Percentiles rank a stretch among this genome's conserved stretches.
These are phyloP conservation scores for Hybos culiciformis DNA, from an alignment of 2,888 invertebrate species.

Conservation along the genomic window DNA sequence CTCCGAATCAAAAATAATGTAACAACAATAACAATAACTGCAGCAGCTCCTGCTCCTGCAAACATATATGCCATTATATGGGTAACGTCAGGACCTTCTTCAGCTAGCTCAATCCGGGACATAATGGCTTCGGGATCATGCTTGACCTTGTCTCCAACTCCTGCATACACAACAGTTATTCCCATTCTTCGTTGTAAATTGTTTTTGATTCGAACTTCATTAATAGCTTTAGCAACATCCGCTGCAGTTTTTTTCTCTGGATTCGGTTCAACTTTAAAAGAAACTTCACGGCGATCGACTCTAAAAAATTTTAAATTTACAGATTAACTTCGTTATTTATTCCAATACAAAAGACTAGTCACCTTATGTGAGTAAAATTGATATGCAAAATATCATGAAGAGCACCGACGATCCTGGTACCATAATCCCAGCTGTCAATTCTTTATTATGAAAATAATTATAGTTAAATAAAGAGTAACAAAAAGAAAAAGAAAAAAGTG, in stretches of 20 bases:
- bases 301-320: slow-evolving; percentile 25
- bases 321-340: slow-evolving; percentile 21
- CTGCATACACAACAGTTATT: slow-evolving; percentile 54
- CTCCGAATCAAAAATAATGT: slow-evolving; percentile 56
- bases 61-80: slow-evolving; percentile 38
- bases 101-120: slow-evolving; percentile 29
- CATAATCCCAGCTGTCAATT: slow-evolving; percentile 55
- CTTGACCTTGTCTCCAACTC: slow-evolving; percentile 67
- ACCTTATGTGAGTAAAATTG: slow-evolving; percentile 20
- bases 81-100: slow-evolving; percentile 37
- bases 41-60: slow-evolving; percentile 46
- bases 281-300: slow-evolving; percentile 59
- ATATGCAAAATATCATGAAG: slow-evolving; percentile 54
- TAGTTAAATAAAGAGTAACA: neutral
- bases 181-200: slow-evolving; percentile 51
- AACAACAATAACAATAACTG: slow-evolving; percentile 48
- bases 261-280: slow-evolving; percentile 36
- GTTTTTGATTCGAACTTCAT: slow-evolving; percentile 44
- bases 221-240: slow-evolving; percentile 34
- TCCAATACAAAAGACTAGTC: slow-evolving; percentile 22
- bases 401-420: slow-evolving; percentile 53
- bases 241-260: slow-evolving; percentile 34
- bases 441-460: slow-evolving; percentile 25
- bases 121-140: slow-evolving; percentile 27
- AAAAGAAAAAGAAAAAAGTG: neutral